Conservation (phyloP, 2,888 invertebrate species). For the Metalampra italica region DNA sequence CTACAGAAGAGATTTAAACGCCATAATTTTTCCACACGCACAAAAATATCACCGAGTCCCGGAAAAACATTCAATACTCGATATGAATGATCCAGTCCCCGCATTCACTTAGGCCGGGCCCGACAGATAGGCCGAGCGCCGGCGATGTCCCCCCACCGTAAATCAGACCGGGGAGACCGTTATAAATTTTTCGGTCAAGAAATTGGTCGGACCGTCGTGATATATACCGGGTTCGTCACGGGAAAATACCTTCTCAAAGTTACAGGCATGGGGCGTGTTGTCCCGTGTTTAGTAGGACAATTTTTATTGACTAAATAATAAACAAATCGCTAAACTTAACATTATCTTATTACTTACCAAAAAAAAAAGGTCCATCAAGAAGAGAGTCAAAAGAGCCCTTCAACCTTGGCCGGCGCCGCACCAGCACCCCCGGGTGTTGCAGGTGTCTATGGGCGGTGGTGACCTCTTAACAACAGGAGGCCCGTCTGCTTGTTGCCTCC, state of each 20-base stretch:
- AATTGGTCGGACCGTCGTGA: slow-evolving; percentile 60
- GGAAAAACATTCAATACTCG: slow-evolving; percentile 8
- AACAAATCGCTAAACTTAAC: no score
- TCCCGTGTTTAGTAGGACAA: background rate
- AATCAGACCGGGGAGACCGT: slow-evolving; percentile 51
- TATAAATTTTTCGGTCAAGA: slow-evolving; percentile 77
- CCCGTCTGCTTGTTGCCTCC: no score
- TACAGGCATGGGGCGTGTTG: background rate
- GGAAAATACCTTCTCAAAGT: slow-evolving; percentile 18
- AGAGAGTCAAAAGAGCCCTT: no score
- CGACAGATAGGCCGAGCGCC: slow-evolving; percentile 6
- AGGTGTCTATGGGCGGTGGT: no score
- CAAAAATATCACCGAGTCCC: background rate
- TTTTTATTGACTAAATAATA: no score
- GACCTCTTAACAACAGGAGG: no score
- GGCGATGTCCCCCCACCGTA: slow-evolving; percentile 43
- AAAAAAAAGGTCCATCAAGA: no score
- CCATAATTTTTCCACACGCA: background rate
- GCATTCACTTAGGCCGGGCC: slow-evolving; percentile 20
- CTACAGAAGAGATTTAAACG: background rate
- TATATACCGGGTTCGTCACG: slow-evolving; percentile 44
- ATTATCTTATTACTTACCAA: no score
- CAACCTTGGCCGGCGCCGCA: no score
- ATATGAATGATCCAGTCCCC: slow-evolving; percentile 23
- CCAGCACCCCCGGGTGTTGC: no score